These are phyloP conservation scores for Gymnoscopelus braueri DNA, from an alignment of 2,797 vertebrate genomes.

Conservation along the genomic window DNA sequence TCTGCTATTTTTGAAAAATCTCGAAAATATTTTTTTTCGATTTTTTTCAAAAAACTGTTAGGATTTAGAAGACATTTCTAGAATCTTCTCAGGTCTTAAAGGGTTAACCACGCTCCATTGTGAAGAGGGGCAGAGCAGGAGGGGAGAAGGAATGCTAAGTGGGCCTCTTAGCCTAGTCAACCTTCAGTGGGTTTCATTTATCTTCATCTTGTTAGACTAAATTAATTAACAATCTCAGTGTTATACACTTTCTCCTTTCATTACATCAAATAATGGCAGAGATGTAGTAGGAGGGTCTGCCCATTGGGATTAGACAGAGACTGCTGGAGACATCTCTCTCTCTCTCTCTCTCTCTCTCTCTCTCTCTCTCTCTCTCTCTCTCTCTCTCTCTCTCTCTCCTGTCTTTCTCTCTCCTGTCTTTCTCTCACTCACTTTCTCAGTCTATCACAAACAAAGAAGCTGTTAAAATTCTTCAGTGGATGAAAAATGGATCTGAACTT, in stretches of 20 bases:
- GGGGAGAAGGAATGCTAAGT: constrained; percentile 87
- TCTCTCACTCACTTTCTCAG: constrained; percentile 59
- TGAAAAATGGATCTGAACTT: constrained; percentile 63
- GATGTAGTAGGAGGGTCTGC: constrained; percentile 84
- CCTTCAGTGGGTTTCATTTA: constrained; percentile 95
- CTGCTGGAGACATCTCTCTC: constrained; percentile 70
- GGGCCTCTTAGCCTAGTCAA: constrained; percentile 90
- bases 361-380: constrained; percentile 32
- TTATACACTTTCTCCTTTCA: constrained; percentile 99
- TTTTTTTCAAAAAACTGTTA: too few species aligned
- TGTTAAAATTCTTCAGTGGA: constrained; percentile 55
- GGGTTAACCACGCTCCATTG: constrained; percentile 75
- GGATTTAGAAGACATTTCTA: too few species aligned
- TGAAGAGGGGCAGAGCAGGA: constrained; percentile 71
- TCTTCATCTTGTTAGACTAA: constrained; percentile 99
- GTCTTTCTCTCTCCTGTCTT: constrained; percentile 25
- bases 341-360: constrained; percentile 26
- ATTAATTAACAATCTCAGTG: constrained; percentile 99
- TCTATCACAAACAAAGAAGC: constrained; percentile 55
- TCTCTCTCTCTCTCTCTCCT: constrained; percentile 55
- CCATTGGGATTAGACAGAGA: constrained; percentile 78
- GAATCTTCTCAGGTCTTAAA: too few species aligned
- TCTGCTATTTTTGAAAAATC: too few species aligned
- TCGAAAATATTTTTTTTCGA: too few species aligned
- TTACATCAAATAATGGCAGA: constrained; percentile 97